phyloP scores from a whole-genome alignment of 2,797 vertebrate genomes.

The Hipposideros larvatus region DNA sequence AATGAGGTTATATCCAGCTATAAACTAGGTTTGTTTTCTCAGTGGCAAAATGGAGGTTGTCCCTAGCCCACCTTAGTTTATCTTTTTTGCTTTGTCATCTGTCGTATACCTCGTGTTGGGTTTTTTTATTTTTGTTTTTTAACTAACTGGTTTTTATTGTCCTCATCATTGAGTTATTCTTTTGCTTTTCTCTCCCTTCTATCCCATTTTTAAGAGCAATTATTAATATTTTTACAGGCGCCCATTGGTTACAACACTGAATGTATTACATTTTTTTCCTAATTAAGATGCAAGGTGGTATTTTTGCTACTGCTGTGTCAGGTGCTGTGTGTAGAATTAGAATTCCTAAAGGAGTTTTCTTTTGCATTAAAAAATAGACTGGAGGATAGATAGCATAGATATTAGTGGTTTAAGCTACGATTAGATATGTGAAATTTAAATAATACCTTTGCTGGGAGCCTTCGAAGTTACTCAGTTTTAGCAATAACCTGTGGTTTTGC shows the following conservation, averaged over 20 bases:
- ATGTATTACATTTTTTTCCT: not conserved
- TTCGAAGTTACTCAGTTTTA: not conserved
- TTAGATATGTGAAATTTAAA: conserved; percentile 32
- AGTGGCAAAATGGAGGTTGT: not conserved
- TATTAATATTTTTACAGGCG: not conserved
- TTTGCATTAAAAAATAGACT: conserved; percentile 47
- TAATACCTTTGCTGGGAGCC: not conserved
- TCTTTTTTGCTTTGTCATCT: not conserved
- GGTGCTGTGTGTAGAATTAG: not conserved
- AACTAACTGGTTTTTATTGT: not conserved
- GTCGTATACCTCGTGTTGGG: not conserved
- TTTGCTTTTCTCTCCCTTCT: not conserved
- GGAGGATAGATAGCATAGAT: not conserved
- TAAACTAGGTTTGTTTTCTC: not conserved
- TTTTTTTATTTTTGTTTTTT: not conserved
- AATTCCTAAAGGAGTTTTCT: conserved; percentile 31
- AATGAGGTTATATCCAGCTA: not conserved
- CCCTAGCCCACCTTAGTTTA: not conserved
- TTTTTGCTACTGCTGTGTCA: not conserved
- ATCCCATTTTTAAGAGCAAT: conserved; percentile 29
- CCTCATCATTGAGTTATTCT: not conserved
- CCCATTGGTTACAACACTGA: not conserved
- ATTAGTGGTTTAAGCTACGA: not conserved
- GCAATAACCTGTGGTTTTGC: not conserved
- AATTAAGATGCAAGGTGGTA: not conserved